These are phyloP conservation scores for Drosophila athabasca DNA, from an alignment of 1,140 invertebrate genomes.

Conservation along the genomic window DNA sequence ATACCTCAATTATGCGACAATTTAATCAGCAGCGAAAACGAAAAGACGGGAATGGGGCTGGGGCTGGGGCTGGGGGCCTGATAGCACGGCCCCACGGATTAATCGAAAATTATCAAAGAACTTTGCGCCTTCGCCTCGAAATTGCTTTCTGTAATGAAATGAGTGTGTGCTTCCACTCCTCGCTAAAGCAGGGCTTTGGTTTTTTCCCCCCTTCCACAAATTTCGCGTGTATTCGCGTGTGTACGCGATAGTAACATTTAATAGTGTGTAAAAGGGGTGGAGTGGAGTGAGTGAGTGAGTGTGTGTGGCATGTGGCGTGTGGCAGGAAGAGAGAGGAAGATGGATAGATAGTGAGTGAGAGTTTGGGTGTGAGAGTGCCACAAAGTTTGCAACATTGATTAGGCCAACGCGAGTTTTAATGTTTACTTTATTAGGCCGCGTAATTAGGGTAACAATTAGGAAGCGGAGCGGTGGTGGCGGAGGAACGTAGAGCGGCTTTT, in stretches of 20 bases:
- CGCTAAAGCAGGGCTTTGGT: background rate
- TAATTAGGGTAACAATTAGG: slow-evolving; percentile 64
- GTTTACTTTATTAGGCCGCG: slow-evolving; percentile 79
- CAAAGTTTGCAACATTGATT: slow-evolving; percentile 76
- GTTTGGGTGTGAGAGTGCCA: slow-evolving; percentile 20
- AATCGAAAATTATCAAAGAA: slow-evolving; percentile 70
- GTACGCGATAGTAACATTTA: slow-evolving; percentile 23
- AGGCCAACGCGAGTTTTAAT: slow-evolving; percentile 73
- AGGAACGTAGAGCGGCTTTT: background rate
- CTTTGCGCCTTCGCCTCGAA: slow-evolving; percentile 35
- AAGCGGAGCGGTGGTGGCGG: slow-evolving; percentile 15
- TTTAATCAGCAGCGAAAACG: slow-evolving; percentile 39
- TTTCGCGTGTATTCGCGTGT: slow-evolving; percentile 37
- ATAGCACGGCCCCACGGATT: slow-evolving; percentile 39
- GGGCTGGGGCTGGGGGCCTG: background rate
- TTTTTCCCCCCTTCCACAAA: background rate
- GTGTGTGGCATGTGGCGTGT: slow-evolving; percentile 5
- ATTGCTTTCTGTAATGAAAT: slow-evolving; percentile 59
- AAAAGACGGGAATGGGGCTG: too few relatives aligned
- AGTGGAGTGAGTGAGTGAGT: background rate
- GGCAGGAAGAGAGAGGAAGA: background rate
- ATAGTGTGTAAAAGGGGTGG: slow-evolving; percentile 6
- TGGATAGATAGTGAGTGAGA: background rate
- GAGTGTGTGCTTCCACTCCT: slow-evolving; percentile 32
- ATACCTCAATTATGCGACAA: slow-evolving; percentile 66